Base-by-base conservation (phyloP, 2,113 vertebrate species). In the Tinamus guttatus region DNA sequence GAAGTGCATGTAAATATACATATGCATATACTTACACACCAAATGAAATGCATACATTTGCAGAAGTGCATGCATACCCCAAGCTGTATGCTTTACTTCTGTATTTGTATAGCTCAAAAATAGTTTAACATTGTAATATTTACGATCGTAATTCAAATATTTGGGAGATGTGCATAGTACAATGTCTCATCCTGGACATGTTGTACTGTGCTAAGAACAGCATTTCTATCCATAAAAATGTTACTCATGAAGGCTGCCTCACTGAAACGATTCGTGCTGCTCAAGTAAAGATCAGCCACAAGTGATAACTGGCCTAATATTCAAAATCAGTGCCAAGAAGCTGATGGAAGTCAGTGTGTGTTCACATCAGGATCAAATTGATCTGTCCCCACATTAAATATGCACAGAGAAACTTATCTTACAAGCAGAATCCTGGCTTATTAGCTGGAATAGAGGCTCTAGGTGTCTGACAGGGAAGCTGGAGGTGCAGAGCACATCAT, bases 171-270 rank as follows among this genome's bases (percentile, higher is more conserved):
- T 4, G 38, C 25, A 21, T 13, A 19, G n/a, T 41, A 14, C 51
- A 51, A 1, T 45, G 34, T 27, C 75, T n/a, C 40, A 1, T 0
- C 0, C 1, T 43, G 62, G 52, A 32, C 38, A 1, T 8, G 4
- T 5, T 13, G 43, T 3, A 3, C 47, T 1, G 5, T 11, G 9
- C 58, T 38, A 32, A 63, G 56, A 70, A 41, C 56, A 58, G 49
- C 4, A 3, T n/a, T 85, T 87, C 73, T 27, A 70, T 4, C 75
- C 71, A 30, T 51, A 14, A 16, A 36, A 85, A 28, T 11, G 1
- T 28, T 62, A 13, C 79, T 54, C 17, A 0, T 0, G 8, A 59
- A 36, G 41, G 51, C 68, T 56, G 28, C 9, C 47, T 38, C 59
- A 30, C 54, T 2, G 0, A 40, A 68, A 34, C 1, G 21, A 3